A percentile compares a stretch with the other conserved stretches of the same genome.
phyloP scores from a whole-genome alignment of 2,113 vertebrate species.

The Cottus gobio region DNA sequence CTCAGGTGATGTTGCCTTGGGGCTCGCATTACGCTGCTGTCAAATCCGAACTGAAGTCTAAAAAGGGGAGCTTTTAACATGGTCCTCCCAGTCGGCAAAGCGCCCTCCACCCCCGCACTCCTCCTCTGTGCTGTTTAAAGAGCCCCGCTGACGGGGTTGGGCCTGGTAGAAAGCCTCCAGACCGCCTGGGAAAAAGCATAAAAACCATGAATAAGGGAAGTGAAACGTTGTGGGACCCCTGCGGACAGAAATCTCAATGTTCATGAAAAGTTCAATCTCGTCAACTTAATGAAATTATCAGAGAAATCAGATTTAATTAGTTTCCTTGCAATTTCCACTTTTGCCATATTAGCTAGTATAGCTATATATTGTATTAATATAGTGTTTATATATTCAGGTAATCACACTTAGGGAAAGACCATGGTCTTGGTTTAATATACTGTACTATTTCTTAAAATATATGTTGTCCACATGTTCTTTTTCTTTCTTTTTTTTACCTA shows the following conservation, averaged over 20 bases:
- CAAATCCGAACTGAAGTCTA: constrained; percentile 46
- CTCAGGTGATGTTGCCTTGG: constrained; percentile 60
- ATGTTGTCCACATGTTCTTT: too few relatives aligned
- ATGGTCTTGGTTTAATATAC: background rate
- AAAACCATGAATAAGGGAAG: constrained; percentile 15
- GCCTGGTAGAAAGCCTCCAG: constrained; percentile 22
- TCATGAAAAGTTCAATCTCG: background rate
- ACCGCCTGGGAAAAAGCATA: constrained; percentile 38
- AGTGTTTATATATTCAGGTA: background rate
- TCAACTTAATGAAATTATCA: background rate
- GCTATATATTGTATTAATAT: background rate
- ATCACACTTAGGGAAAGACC: background rate
- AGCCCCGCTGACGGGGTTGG: constrained; percentile 24
- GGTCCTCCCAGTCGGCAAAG: constrained; percentile 9
- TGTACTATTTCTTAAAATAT: too few relatives aligned
- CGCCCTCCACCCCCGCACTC: constrained; percentile 28
- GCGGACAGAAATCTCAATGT: constrained; percentile 8
- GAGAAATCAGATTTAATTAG: background rate
- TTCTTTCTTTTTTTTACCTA: too few relatives aligned
- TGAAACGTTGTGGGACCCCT: background rate
- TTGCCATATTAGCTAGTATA: background rate
- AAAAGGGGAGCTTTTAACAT: constrained; percentile 46
- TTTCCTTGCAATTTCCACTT: background rate
- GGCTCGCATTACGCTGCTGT: constrained; percentile 51
- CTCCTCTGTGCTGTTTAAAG: constrained; percentile 23